Evolutionary conservation across 2,797 vertebrate species (phyloP).

Genomic region (Hypotaenidia philippensis): DNA sequence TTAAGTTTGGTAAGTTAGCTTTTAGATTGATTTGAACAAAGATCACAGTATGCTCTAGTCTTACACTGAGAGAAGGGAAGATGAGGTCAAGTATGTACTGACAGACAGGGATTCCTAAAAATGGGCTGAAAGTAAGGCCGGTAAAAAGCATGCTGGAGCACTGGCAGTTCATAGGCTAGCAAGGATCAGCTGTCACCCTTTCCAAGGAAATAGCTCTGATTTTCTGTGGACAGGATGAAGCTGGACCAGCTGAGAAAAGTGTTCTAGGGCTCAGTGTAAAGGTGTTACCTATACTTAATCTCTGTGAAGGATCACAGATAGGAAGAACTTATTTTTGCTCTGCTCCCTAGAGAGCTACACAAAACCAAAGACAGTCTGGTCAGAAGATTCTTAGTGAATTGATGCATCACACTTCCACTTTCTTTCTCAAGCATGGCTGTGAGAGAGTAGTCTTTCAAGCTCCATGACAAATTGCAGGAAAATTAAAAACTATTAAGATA

Average conservation of each 20-base stretch:
- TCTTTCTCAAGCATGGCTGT: not conserved
- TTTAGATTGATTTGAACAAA: not conserved
- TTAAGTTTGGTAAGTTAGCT: not conserved
- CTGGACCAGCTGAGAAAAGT: not conserved
- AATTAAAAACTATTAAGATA: constrained; percentile 3
- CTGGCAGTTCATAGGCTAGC: not conserved
- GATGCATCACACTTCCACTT: not conserved
- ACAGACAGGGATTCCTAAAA: not conserved
- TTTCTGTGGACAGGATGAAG: not conserved
- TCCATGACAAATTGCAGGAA: not conserved
- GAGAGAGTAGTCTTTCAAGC: not conserved
- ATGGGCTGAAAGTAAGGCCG: not conserved
- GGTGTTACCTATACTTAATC: not conserved
- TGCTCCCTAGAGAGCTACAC: not conserved
- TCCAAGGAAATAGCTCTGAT: not conserved
- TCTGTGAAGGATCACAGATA: not conserved
- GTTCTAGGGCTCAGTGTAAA: not conserved
- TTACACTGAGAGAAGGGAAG: not conserved
- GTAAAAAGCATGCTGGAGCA: not conserved
- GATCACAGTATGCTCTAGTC: not conserved
- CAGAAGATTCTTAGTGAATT: not conserved
- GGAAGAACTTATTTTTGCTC: not conserved
- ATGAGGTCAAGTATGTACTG: not conserved
- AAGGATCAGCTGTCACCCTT: not conserved
- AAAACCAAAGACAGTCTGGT: not conserved